Evolutionary conservation across 2,888 invertebrate genomes (phyloP).

Genomic region (Drosophila rellima): DNA sequence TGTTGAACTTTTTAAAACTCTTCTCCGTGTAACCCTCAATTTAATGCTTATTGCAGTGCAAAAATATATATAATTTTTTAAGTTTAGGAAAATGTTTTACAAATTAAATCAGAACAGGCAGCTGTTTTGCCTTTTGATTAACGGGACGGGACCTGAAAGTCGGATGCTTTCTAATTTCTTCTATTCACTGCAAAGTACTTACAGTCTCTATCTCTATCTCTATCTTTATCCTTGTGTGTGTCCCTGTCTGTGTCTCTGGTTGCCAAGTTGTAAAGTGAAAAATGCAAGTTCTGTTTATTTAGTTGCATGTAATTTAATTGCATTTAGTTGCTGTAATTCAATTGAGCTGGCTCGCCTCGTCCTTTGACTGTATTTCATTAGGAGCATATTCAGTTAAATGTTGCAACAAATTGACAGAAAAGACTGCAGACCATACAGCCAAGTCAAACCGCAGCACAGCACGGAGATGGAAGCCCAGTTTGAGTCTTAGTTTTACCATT

Average conservation of each 20-base stretch:
- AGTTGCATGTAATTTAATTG: constrained; percentile 76
- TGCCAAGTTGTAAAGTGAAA: constrained; percentile 37
- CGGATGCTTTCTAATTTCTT: constrained; percentile 55
- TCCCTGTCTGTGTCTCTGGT: background rate
- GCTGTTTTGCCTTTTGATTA: constrained; percentile 27
- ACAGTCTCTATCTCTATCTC: background rate
- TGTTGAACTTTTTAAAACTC: background rate
- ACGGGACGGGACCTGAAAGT: constrained; percentile 11
- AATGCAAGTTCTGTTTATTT: constrained; percentile 71
- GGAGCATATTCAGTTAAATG: constrained; percentile 57
- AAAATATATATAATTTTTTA: constrained; percentile 60
- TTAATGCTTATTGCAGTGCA: constrained; percentile 12
- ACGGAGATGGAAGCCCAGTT: constrained; percentile 9
- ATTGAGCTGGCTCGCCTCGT: constrained; percentile 52
- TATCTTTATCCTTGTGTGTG: background rate
- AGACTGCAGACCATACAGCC: constrained; percentile 37
- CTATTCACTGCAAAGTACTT: constrained; percentile 43
- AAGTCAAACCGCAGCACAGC: constrained; percentile 9
- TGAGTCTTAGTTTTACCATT: constrained; percentile 20
- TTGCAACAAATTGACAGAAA: constrained; percentile 47
- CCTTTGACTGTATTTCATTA: constrained; percentile 66
- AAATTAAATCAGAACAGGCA: too few species aligned
- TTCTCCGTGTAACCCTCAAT: background rate
- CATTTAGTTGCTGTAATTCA: constrained; percentile 69
- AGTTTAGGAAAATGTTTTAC: constrained; percentile 29